Percentiles rank a stretch among this genome's conserved stretches.
These are phyloP conservation scores for Petroica traversi DNA, from an alignment of 2,113 vertebrate species.

Conservation along the genomic window DNA sequence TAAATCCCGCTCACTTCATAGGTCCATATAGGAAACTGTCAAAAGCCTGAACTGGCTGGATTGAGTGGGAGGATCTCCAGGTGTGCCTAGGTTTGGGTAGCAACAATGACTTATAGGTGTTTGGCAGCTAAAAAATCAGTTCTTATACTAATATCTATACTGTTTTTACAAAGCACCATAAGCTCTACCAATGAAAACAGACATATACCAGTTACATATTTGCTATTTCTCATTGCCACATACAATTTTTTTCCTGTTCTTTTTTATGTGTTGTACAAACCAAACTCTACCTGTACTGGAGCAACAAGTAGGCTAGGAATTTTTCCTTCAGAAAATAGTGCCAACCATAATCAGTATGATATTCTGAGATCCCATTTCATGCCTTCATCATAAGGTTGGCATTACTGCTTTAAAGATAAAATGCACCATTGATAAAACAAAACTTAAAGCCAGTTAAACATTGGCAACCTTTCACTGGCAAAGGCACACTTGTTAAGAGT, in stretches of 20 bases:
- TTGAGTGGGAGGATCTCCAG: not conserved
- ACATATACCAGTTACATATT: not conserved
- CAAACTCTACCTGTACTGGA: not conserved
- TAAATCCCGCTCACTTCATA: not conserved
- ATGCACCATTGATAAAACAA: slow-evolving; percentile 72
- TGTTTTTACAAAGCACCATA: not conserved
- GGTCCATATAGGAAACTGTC: not conserved
- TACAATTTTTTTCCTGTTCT: not conserved
- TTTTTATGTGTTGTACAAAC: slow-evolving; percentile 15
- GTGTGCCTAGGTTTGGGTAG: not conserved
- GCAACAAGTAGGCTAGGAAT: slow-evolving; percentile 18
- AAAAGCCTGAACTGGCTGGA: not conserved
- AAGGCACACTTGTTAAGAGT: slow-evolving; percentile 72
- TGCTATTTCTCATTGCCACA: not conserved
- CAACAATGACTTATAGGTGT: not conserved
- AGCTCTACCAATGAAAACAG: not conserved
- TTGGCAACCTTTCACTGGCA: slow-evolving; percentile 69
- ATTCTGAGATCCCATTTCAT: slow-evolving; percentile 37
- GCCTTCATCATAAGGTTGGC: slow-evolving; percentile 62
- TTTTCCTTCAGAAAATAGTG: slow-evolving; percentile 36
- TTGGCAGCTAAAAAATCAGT: not conserved
- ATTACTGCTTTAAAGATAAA: slow-evolving; percentile 70
- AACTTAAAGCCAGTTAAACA: slow-evolving; percentile 75
- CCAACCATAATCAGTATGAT: slow-evolving; percentile 12
- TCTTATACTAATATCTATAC: not conserved